Evolutionary conservation across 2,888 invertebrate species (phyloP).

Genomic region (Erebia ligea): DNA sequence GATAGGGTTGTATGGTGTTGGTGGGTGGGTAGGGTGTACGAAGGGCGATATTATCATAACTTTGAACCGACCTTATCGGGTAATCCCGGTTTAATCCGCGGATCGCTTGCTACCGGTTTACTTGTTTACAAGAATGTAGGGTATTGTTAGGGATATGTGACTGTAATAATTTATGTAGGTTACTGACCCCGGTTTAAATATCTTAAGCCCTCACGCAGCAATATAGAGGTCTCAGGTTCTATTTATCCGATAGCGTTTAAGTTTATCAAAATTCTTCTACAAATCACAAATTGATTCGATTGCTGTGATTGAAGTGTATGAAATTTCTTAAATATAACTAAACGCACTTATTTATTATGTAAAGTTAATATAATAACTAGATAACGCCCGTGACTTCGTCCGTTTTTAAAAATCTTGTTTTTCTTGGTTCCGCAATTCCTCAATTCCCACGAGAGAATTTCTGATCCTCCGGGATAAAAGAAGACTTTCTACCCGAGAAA

Average conservation of each 20-base stretch:
- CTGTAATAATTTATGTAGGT: slow-evolving; percentile 18
- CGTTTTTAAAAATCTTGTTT: no score
- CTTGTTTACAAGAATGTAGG: slow-evolving; percentile 36
- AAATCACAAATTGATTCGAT: no score
- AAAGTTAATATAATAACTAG: no score
- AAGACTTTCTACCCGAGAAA: no score
- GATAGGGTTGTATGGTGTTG: slow-evolving; percentile 13
- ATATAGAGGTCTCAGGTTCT: background rate
- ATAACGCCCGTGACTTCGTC: no score
- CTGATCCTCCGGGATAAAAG: no score
- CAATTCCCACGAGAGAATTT: no score
- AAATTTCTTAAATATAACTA: no score
- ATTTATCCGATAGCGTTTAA: background rate
- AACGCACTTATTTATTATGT: no score
- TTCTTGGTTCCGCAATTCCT: no score
- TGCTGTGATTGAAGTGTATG: no score
- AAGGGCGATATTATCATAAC: slow-evolving; percentile 75
- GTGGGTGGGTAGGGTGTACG: slow-evolving; percentile 50
- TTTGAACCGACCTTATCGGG: slow-evolving; percentile 59
- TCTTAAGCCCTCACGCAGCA: background rate
- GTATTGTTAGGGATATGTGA: slow-evolving; percentile 25
- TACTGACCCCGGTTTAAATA: background rate
- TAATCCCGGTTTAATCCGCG: slow-evolving; percentile 63
- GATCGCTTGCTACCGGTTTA: slow-evolving; percentile 41
- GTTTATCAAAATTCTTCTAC: no score